phyloP scores from a whole-genome alignment of 2,113 vertebrate species.

The Chitala chitala region DNA sequence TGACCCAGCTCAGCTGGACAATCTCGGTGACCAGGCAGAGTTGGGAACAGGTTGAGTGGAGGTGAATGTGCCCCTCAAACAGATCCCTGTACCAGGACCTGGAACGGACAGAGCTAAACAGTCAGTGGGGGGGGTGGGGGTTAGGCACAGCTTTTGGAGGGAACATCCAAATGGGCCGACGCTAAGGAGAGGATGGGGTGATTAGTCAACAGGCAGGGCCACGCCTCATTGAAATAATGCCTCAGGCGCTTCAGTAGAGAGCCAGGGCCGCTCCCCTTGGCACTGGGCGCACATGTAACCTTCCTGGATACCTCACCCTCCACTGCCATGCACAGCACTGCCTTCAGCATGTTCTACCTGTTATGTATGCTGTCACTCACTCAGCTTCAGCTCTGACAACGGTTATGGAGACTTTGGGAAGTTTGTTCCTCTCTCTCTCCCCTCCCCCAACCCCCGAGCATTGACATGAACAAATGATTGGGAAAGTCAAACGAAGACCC shows the following conservation, averaged over 20 bases:
- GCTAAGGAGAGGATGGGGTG: not conserved
- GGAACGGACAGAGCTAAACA: not conserved
- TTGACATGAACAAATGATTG: not conserved
- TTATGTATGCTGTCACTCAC: constrained; percentile 18
- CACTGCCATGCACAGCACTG: not conserved
- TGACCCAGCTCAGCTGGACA: too few species aligned
- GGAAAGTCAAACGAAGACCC: not conserved
- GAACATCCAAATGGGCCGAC: not conserved
- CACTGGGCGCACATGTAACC: not conserved
- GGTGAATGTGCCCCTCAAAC: too few species aligned
- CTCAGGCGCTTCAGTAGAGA: not conserved
- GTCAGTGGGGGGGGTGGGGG: not conserved
- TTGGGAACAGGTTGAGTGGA: too few species aligned
- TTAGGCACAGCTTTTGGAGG: not conserved
- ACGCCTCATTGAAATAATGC: constrained; percentile 12
- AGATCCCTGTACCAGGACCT: too few species aligned
- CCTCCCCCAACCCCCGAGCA: too few species aligned
- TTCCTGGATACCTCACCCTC: not conserved
- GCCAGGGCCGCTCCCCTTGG: constrained; percentile 3
- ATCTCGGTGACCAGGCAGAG: too few species aligned
- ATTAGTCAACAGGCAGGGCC: constrained; percentile 19
- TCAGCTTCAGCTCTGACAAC: not conserved
- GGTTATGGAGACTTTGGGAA: not conserved
- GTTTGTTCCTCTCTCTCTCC: too few species aligned
- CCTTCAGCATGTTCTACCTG: constrained; percentile 13